These are phyloP conservation scores for Drosophila tanythrix DNA, from an alignment of 2,888 invertebrate genomes.

Conservation along the genomic window DNA sequence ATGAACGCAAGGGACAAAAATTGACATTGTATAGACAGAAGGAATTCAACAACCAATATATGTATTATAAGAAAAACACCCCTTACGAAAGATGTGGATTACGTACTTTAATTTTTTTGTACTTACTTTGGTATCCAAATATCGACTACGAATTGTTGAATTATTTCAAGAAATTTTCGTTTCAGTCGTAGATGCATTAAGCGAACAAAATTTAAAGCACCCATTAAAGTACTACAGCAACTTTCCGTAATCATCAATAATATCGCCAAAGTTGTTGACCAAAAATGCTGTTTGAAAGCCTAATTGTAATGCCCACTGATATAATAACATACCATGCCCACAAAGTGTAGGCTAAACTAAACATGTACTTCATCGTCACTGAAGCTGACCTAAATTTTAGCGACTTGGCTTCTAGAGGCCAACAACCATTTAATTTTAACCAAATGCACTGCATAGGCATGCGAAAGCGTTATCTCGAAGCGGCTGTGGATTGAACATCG, in stretches of 20 bases:
- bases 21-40: not conserved
- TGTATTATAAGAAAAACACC: not conserved
- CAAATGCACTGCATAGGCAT: slow-evolving; percentile 83
- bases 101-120: not conserved
- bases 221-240: slow-evolving; percentile 85
- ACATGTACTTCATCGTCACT: not conserved
- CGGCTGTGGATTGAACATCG: slow-evolving; percentile 76
- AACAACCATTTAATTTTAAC: slow-evolving; percentile 83
- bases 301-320: slow-evolving; percentile 81
- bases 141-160: slow-evolving; percentile 76
- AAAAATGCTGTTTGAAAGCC: slow-evolving; percentile 81
- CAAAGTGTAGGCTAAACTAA: slow-evolving; percentile 56
- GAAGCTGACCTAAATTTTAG: not conserved
- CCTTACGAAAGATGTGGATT: not conserved
- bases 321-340: slow-evolving; percentile 83
- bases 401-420: slow-evolving; percentile 70
- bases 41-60: not conserved
- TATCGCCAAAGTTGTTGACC: slow-evolving; percentile 78
- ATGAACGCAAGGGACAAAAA: not conserved
- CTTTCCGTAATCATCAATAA: slow-evolving; percentile 83
- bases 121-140: slow-evolving; percentile 84
- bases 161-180: slow-evolving; percentile 68
- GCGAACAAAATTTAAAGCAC: slow-evolving; percentile 82
- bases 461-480: slow-evolving; percentile 64
- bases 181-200: slow-evolving; percentile 82